These are phyloP conservation scores for Bergia sp. DNA, from an alignment of 92 coral and sea anemone genomes.

Conservation along the genomic window DNA sequence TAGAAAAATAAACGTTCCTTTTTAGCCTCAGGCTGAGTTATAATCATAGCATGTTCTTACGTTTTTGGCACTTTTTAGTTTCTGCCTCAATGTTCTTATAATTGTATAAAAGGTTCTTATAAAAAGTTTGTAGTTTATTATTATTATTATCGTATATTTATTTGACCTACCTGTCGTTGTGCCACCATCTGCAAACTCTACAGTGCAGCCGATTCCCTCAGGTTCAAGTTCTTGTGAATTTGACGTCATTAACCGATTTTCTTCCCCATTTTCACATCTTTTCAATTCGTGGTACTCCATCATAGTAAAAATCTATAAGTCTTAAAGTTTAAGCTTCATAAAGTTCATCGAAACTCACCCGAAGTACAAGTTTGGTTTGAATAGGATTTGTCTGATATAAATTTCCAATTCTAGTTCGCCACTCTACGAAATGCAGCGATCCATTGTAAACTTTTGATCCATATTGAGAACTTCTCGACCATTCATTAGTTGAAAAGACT, in stretches of 20 bases:
- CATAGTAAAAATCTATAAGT: not conserved
- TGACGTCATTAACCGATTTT: not conserved
- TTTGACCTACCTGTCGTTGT: not conserved
- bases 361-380: not conserved
- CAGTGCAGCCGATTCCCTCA: not conserved
- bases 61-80: too few relatives aligned
- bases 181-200: not conserved
- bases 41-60: too few relatives aligned
- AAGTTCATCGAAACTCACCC: not conserved
- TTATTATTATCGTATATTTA: too few relatives aligned
- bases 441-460: not conserved
- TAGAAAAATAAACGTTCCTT: too few relatives aligned
- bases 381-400: not conserved
- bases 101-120: too few relatives aligned
- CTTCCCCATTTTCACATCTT: not conserved
- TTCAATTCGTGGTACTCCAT: slow-evolving; percentile 1
- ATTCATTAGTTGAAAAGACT: not conserved
- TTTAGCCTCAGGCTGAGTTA: too few relatives aligned
- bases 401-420: not conserved
- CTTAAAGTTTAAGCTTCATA: not conserved
- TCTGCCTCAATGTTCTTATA: too few relatives aligned
- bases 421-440: not conserved
- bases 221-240: not conserved
- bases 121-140: too few relatives aligned
- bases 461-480: too few relatives aligned